These are phyloP conservation scores for Vesta saturnalis DNA, from an alignment of 2,888 invertebrate genomes.

Conservation along the genomic window DNA sequence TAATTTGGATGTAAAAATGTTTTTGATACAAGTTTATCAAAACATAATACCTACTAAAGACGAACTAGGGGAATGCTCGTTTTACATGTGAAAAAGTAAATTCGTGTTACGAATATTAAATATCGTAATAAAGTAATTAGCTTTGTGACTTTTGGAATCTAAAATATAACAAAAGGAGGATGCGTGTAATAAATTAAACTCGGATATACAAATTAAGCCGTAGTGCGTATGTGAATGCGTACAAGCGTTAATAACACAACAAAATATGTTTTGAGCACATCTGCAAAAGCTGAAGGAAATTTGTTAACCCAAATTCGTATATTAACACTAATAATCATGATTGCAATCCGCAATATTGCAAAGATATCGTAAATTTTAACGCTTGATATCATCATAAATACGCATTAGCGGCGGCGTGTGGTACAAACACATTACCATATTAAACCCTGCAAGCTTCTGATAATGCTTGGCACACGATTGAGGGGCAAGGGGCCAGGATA, in stretches of 20 bases:
- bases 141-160: slow-evolving; percentile 3
- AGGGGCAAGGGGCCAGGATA: slow-evolving; percentile 32
- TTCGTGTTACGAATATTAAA: background rate
- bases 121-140: slow-evolving; percentile 1
- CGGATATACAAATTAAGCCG: slow-evolving; percentile 14
- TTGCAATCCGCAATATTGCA: slow-evolving; percentile 50
- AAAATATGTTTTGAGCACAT: slow-evolving; percentile 44
- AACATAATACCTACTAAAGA: background rate
- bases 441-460: slow-evolving; percentile 46
- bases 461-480: slow-evolving; percentile 44
- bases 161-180: slow-evolving; percentile 5
- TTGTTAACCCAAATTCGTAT: slow-evolving; percentile 53
- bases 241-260: slow-evolving; percentile 35
- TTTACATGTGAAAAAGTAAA: slow-evolving; percentile 1
- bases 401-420: slow-evolving; percentile 48
- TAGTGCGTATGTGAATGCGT: slow-evolving; percentile 26
- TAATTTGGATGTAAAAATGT: no score
- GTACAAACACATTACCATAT: slow-evolving; percentile 49
- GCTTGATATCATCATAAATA: slow-evolving; percentile 53
- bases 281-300: slow-evolving; percentile 52
- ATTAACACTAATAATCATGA: slow-evolving; percentile 55
- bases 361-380: slow-evolving; percentile 36
- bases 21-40: no score
- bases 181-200: background rate
- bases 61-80: background rate